Evolutionary conservation across 1,140 invertebrate genomes (phyloP), one percentile per base, ranked within the genome.

Genomic region (Drosophila simulans): DNA sequence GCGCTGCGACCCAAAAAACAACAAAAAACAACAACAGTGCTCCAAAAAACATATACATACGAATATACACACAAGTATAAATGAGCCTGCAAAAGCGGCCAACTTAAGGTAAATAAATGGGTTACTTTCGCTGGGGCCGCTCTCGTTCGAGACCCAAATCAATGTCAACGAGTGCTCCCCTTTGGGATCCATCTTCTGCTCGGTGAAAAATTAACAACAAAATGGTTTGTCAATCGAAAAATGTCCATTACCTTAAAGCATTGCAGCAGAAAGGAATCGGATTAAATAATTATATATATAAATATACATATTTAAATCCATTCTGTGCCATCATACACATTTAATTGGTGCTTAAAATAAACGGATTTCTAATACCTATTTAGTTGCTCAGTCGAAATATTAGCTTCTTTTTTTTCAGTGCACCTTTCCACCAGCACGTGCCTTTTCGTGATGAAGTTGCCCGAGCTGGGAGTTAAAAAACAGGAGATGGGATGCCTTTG

Each of bases 81-180:
- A 62, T 70, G 62, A 75, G 69, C 40, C 77, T 60, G 49, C 46
- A 62, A 63, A 62, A 73, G 60, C 55, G 45, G 37, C 52, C 68
- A 84, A 80, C 71, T 83, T 83, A 55, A 80, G 83, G 70, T 78
- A 88, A 88, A 83, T 88, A 88, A 88, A 83, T 88, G 79, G 82
- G 70, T 86, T 88, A 88, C 79, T 86, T 83, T 82, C 70, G 49
- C 65, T 68, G 49, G 59, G 74, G 53, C 58, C 43, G 11, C 37
- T 46, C 37, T 49, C 63, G 22, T 48, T 58, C 56, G 49, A 35
- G 68, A 88, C 84, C 83, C 84, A 88, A 88, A 88, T 88, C 83
- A 88, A 88, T 88, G 83, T 88, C 83, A 88, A 69, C 76, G 57
- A 64, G 60, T 57, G 54, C 65, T 13, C 62, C 22, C 49, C 70